These are phyloP conservation scores for Drosophila fulvimacula DNA, from an alignment of 2,888 invertebrate species.

Conservation along the genomic window DNA sequence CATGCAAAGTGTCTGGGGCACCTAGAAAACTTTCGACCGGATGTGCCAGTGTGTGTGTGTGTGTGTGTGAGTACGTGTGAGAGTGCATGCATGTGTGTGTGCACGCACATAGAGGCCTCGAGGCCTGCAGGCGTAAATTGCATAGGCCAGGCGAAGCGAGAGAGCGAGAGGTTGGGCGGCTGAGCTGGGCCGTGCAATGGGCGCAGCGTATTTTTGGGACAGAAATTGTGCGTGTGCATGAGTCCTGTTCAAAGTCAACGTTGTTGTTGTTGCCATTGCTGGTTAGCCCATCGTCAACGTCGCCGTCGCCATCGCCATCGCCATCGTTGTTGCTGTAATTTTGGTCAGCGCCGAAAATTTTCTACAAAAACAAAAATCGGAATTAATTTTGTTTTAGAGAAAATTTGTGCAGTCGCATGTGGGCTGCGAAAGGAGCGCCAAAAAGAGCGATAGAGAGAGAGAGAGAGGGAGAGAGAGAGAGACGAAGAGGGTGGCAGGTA, in stretches of 20 bases:
- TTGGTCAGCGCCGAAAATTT: conserved; percentile 73
- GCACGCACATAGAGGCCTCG: conserved; percentile 42
- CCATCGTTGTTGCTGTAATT: conserved; percentile 64
- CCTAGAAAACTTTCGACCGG: conserved; percentile 76
- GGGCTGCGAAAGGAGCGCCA: conserved; percentile 19
- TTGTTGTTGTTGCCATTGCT: conserved; percentile 17
- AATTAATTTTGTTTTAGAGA: conserved; percentile 85
- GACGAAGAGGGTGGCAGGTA: neutral
- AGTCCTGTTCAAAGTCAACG: conserved; percentile 73
- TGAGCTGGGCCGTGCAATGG: conserved; percentile 16
- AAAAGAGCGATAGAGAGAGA: conserved; percentile 18
- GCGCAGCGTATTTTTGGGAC: conserved; percentile 45
- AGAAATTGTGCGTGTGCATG: conserved; percentile 65
- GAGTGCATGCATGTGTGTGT: neutral
- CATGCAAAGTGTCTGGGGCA: conserved; percentile 81
- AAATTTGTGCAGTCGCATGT: conserved; percentile 79
- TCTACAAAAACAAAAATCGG: conserved; percentile 82
- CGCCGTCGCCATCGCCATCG: conserved; percentile 24
- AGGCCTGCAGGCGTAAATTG: conserved; percentile 80
- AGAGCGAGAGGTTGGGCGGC: conserved; percentile 3
- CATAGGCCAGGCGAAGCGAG: conserved; percentile 55
- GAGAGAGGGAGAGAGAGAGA: neutral
- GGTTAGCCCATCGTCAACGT: conserved; percentile 56
- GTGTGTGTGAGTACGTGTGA: neutral
- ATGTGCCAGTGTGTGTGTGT: conserved; percentile 27